These are phyloP conservation scores for Rhinichthys osculus DNA, from an alignment of 2,797 vertebrate species.

Conservation along the genomic window DNA sequence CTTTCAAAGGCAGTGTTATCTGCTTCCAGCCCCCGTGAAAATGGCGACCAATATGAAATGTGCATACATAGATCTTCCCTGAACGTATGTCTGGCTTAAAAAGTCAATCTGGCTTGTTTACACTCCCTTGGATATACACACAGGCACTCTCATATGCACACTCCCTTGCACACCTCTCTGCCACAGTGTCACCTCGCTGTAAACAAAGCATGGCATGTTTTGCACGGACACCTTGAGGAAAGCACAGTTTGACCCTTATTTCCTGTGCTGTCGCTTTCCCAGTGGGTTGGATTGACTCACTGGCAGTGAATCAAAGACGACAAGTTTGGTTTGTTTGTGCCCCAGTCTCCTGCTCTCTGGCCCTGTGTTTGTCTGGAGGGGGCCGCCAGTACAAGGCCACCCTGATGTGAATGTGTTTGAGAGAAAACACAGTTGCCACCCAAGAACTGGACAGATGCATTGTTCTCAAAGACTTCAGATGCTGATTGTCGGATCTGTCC, in stretches of 20 bases:
- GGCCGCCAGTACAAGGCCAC: neutral
- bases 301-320: constrained; percentile 47
- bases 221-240: constrained; percentile 31
- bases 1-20: constrained; percentile 21
- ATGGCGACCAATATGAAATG: constrained; percentile 30
- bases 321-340: constrained; percentile 45
- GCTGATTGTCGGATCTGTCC: neutral
- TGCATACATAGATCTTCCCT: constrained; percentile 37
- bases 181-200: constrained; percentile 38
- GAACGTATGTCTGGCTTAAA: constrained; percentile 19
- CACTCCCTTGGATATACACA: constrained; percentile 14
- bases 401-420: constrained; percentile 69
- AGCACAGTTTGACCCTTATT: constrained; percentile 50
- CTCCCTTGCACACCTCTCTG: constrained; percentile 16
- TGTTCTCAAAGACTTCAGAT: constrained; percentile 3
- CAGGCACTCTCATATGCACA: constrained; percentile 1
- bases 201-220: constrained; percentile 29
- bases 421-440: constrained; percentile 55
- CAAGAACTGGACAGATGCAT: constrained; percentile 59
- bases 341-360: neutral
- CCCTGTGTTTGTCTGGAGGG: constrained; percentile 9
- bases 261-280: constrained; percentile 38
- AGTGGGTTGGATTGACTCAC: constrained; percentile 24
- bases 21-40: neutral
- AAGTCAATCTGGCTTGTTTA: constrained; percentile 39